Evolutionary conservation across 35 echinoderm and acorn worm genomes (phyloP).

Genomic region (Nesometra sesokonis): DNA sequence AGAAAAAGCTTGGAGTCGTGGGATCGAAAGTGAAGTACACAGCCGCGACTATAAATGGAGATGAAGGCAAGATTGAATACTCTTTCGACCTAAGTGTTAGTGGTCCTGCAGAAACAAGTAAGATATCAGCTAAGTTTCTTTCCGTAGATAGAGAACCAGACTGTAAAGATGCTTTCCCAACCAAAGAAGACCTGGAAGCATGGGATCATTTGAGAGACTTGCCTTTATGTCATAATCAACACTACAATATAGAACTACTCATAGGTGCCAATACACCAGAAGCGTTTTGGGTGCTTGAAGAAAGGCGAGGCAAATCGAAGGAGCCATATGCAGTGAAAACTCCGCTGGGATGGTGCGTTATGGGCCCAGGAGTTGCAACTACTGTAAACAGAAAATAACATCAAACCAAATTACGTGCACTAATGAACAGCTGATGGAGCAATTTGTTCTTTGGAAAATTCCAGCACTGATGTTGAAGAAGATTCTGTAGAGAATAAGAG

Average conservation of each 20-base stretch:
- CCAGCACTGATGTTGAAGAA: background rate
- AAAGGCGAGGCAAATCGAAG: slow-evolving; percentile 36
- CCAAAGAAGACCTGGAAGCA: slow-evolving; percentile 3
- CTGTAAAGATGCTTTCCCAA: slow-evolving; percentile 14
- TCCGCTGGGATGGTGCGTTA: slow-evolving; percentile 20
- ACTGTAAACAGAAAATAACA: too few relatives aligned
- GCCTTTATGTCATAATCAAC: background rate
- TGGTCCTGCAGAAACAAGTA: slow-evolving; percentile 4
- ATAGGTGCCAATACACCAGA: slow-evolving; percentile 51
- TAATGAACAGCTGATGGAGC: slow-evolving; percentile 15
- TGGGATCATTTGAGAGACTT: slow-evolving; percentile 33
- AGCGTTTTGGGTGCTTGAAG: slow-evolving; percentile 49
- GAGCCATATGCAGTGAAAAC: slow-evolving; percentile 30
- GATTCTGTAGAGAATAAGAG: slow-evolving; percentile 13
- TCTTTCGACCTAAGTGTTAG: slow-evolving; percentile 10
- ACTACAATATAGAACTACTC: slow-evolving; percentile 29
- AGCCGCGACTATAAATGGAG: slow-evolving; percentile 32
- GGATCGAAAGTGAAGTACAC: slow-evolving; percentile 18
- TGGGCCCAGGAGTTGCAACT: slow-evolving; percentile 9
- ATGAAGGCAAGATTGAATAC: slow-evolving; percentile 2
- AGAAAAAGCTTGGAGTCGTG: slow-evolving; percentile 10
- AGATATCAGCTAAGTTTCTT: slow-evolving; percentile 23
- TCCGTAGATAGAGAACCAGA: slow-evolving; percentile 27
- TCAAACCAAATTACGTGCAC: too few relatives aligned
- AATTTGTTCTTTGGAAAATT: slow-evolving; percentile 15